A percentile compares a stretch with the other conserved stretches of the same genome.
Conservation (phyloP, 35 echinoderm and acorn worm species). For the Holothuria glaberrima region DNA sequence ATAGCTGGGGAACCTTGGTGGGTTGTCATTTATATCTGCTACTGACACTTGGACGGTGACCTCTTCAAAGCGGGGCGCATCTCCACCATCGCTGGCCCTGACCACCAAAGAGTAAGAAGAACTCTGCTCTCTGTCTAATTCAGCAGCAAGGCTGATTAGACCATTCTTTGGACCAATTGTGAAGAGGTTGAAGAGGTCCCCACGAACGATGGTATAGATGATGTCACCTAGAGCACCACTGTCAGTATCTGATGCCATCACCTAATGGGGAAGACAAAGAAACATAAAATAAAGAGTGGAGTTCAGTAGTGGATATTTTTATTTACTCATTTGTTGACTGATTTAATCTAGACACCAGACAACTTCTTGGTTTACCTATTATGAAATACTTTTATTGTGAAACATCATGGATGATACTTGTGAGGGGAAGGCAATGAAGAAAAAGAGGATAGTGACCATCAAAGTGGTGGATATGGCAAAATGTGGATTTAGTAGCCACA, state of each 20-base stretch:
- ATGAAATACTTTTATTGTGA: too few species aligned
- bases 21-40: conserved; percentile 91
- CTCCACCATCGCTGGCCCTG: conserved; percentile 85
- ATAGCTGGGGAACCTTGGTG: conserved; percentile 68
- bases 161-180: conserved; percentile 72
- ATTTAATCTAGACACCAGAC: too few species aligned
- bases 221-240: conserved; percentile 82
- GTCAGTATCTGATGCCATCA: conserved; percentile 89
- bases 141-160: conserved; percentile 80
- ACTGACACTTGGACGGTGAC: conserved; percentile 82
- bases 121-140: conserved; percentile 93
- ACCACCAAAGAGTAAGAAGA: conserved; percentile 85
- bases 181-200: conserved; percentile 84
- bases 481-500: too few species aligned
- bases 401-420: too few species aligned
- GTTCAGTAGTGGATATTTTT: too few species aligned
- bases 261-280: conserved; percentile 41
- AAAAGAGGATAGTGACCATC: too few species aligned
- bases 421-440: too few species aligned
- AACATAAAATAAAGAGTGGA: too few species aligned
- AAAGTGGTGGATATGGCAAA: too few species aligned
- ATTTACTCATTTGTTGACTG: too few species aligned
- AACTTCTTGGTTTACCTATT: too few species aligned
- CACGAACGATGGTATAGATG: conserved; percentile 76
- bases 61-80: conserved; percentile 56